Conservation (phyloP, 2,888 invertebrate species). For the Andrena flavipes region DNA sequence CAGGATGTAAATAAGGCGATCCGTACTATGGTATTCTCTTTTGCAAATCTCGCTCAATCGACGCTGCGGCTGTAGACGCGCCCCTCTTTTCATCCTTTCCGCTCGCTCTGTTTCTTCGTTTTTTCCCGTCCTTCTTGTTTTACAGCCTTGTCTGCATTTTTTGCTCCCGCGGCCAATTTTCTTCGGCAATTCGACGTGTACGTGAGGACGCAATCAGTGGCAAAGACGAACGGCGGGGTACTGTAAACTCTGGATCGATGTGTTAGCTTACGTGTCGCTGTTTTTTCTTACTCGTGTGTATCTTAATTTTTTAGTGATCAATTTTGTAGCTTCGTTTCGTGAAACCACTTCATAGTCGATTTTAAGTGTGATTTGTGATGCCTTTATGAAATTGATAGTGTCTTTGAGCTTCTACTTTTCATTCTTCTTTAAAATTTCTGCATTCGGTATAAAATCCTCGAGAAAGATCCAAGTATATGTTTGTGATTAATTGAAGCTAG, state of each 20-base stretch:
- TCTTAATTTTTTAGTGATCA: neutral
- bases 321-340: neutral
- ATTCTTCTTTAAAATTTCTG: too few species aligned
- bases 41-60: conserved; percentile 52
- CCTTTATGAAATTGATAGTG: too few species aligned
- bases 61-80: conserved; percentile 37
- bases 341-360: neutral
- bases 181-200: conserved; percentile 53
- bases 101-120: conserved; percentile 32
- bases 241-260: conserved; percentile 24
- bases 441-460: too few species aligned
- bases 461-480: too few species aligned
- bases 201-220: conserved; percentile 59
- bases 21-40: conserved; percentile 46
- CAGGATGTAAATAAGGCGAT: conserved; percentile 32
- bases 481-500: too few species aligned
- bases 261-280: conserved; percentile 23
- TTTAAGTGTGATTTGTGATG: too few species aligned
- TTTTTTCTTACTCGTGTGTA: conserved; percentile 5
- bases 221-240: conserved; percentile 37
- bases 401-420: too few species aligned
- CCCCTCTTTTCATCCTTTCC: conserved; percentile 50
- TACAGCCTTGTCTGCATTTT: conserved; percentile 55
- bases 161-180: conserved; percentile 47
- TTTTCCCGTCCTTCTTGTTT: conserved; percentile 42